Conservation (phyloP, 2,888 invertebrate genomes). For the Macrosiphum euphorbiae region DNA sequence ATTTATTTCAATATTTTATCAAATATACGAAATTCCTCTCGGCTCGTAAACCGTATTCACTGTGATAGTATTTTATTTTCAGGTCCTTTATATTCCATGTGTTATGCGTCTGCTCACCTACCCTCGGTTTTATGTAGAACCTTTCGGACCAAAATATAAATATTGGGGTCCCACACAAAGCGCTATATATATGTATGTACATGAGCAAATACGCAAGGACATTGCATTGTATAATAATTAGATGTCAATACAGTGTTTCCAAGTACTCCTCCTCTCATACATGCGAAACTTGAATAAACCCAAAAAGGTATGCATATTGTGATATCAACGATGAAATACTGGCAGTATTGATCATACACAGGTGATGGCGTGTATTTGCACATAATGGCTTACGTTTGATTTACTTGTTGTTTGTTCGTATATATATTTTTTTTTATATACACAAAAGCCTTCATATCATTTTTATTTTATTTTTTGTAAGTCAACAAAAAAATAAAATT, state of each 20-base stretch:
- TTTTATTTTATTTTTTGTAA: neutral
- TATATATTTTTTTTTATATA: neutral
- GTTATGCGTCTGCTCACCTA: neutral
- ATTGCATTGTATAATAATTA: slow-evolving; percentile 9
- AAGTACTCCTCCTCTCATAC: neutral
- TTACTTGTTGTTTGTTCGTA: neutral
- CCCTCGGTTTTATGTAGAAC: neutral
- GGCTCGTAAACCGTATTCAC: neutral
- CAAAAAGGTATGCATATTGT: neutral
- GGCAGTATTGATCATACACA: neutral
- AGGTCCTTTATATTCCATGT: neutral
- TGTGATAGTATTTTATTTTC: neutral
- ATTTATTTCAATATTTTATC: slow-evolving; percentile 1
- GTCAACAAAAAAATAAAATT: neutral
- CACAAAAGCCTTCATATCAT: neutral
- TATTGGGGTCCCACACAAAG: neutral
- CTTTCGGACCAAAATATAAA: slow-evolving; percentile 8
- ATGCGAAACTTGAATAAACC: neutral
- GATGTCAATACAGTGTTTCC: slow-evolving; percentile 13
- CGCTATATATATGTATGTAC: neutral
- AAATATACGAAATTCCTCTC: slow-evolving; percentile 2
- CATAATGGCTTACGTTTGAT: neutral
- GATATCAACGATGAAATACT: neutral
- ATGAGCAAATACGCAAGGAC: neutral
- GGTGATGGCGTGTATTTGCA: neutral